These are phyloP conservation scores for Colius striatus DNA, from an alignment of 2,113 vertebrate species.

Conservation along the genomic window DNA sequence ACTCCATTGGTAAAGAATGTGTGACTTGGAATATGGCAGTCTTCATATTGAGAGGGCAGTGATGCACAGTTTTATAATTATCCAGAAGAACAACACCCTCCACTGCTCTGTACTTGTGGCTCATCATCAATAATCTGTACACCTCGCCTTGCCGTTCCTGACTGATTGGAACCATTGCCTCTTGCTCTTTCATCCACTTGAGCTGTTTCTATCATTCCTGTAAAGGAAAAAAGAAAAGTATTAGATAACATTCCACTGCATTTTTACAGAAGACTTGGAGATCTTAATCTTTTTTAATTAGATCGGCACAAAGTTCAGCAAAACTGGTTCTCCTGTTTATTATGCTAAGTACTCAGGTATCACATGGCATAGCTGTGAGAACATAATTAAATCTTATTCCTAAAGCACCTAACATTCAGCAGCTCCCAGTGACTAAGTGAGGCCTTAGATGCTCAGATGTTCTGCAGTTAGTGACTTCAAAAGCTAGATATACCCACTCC, in stretches of 20 bases:
- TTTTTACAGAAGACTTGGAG: not conserved
- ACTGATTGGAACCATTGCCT: slow-evolving; percentile 90
- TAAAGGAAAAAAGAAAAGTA: not conserved
- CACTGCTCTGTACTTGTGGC: slow-evolving; percentile 84
- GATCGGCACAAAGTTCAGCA: not conserved
- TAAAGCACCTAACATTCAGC: not conserved
- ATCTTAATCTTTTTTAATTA: not conserved
- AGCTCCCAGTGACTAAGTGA: not conserved
- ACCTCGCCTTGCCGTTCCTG: slow-evolving; percentile 84
- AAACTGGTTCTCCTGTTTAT: not conserved
- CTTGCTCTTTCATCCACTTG: slow-evolving; percentile 91
- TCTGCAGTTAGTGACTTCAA: not conserved
- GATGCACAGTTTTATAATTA: slow-evolving; percentile 84
- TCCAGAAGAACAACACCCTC: slow-evolving; percentile 94
- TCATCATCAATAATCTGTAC: slow-evolving; percentile 98
- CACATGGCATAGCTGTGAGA: not conserved
- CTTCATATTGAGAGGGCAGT: slow-evolving; percentile 78
- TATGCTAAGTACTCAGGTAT: not conserved
- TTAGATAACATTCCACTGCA: not conserved
- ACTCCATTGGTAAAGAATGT: slow-evolving; percentile 82
- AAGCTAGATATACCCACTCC: not conserved
- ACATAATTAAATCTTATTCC: not conserved
- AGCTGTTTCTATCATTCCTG: slow-evolving; percentile 98
- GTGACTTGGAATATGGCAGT: slow-evolving; percentile 85
- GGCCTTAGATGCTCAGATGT: not conserved